Evolutionary conservation across 2,888 invertebrate species (phyloP), one percentile per base, ranked within the genome.

Genomic region (Brachylomia viminalis): DNA sequence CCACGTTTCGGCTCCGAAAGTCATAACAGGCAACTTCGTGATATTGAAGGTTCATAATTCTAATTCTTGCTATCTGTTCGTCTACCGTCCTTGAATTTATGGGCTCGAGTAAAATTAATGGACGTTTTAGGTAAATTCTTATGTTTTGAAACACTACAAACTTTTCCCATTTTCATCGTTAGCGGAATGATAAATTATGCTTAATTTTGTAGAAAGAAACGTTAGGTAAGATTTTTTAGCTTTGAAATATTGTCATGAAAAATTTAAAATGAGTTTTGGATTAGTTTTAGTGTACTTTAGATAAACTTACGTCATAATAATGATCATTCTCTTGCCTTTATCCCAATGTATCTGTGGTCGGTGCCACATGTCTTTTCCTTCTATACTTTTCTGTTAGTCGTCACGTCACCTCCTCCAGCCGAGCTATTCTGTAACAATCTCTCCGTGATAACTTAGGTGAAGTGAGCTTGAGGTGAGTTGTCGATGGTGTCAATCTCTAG

Each of bases 71-170:
- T 72, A 62, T 85, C 71, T 87, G 70, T 79, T 76, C 73, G 69
- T 70, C 58, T 38, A 49, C 47, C 33, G 20, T 20, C 68, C 71
- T 77, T 71, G 59, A 78, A 77, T 87, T 86, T 77, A 83, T 78
- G 64, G 59, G 30, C 42, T 49, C 56, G 11, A 54, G 20, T 71
- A 45, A 79, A 83, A 83, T 80, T 80, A 73, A 86, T 84, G 73
- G 80, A 30, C 38, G 54, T 73, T 83, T 73, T 70, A 79, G n/a
- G 73, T 61, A 64, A 79, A 80, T 79, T 80, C 59, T 75, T 52
- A 65, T 75, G 66, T 66, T 82, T 79, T 61, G 56, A 71, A 78
- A 69, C 67, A 75, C 47, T 73, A 79, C 49, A 71, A 77, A 80
- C n/a, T 77, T 82, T 76, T 27, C 15, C 49, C 70, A 66, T 72